These are phyloP conservation scores for Danio kyathit DNA, from an alignment of 2,797 vertebrate species.

Conservation along the genomic window DNA sequence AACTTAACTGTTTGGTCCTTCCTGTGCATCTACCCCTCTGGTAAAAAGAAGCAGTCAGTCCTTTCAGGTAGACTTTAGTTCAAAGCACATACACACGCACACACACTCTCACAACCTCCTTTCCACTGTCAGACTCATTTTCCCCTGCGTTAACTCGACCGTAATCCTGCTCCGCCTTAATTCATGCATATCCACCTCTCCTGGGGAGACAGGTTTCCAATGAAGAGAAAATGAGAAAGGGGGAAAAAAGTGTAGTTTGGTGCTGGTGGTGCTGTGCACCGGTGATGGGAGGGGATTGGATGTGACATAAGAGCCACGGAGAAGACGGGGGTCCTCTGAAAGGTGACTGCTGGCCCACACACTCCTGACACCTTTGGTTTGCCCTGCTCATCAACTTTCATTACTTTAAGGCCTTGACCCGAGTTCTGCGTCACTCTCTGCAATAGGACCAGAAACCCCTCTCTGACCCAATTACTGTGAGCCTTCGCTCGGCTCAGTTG, in stretches of 20 bases:
- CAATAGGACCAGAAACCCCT: constrained; percentile 51
- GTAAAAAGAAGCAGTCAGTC: not conserved
- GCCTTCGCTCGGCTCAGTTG: constrained; percentile 17
- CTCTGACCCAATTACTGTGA: constrained; percentile 51
- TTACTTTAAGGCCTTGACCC: constrained; percentile 36
- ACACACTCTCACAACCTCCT: constrained; percentile 25
- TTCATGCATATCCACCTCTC: constrained; percentile 66
- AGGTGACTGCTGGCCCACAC: constrained; percentile 35
- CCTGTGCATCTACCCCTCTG: constrained; percentile 5
- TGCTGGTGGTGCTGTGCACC: constrained; percentile 42
- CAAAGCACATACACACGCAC: constrained; percentile 8
- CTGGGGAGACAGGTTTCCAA: constrained; percentile 67
- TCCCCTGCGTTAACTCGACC: constrained; percentile 55
- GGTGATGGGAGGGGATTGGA: constrained; percentile 52
- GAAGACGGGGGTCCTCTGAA: constrained; percentile 46
- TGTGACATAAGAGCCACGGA: constrained; percentile 53
- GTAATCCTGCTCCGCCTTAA: constrained; percentile 67
- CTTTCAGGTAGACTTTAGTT: constrained; percentile 29
- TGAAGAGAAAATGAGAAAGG: constrained; percentile 67
- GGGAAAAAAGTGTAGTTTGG: constrained; percentile 20
- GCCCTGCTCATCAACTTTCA: constrained; percentile 54
- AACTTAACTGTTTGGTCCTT: not conserved
- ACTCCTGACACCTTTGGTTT: constrained; percentile 43
- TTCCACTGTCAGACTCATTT: constrained; percentile 48
- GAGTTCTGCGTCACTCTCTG: constrained; percentile 20